These are phyloP conservation scores for Enteromius fasciolatus DNA, from an alignment of 2,797 vertebrate species.

Conservation along the genomic window DNA sequence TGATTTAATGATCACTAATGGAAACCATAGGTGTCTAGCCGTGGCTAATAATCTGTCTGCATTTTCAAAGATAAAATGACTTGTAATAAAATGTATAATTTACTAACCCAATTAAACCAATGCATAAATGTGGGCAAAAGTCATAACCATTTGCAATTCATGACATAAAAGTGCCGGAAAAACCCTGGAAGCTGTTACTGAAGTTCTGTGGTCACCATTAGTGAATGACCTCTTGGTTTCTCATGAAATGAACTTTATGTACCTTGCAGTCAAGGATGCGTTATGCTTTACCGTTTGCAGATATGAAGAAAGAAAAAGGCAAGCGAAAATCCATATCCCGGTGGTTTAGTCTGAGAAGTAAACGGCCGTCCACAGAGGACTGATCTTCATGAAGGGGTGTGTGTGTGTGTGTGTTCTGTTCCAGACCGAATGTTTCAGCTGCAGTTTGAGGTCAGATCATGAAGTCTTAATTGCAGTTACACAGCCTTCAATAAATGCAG, in stretches of 20 bases:
- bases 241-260: slow-evolving; percentile 10
- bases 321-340: slow-evolving; percentile 75
- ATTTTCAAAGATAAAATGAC: slow-evolving; percentile 58
- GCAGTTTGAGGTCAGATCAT: slow-evolving; percentile 6
- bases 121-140: slow-evolving; percentile 66
- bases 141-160: slow-evolving; percentile 76
- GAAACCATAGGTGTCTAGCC: slow-evolving; percentile 68
- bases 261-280: neutral
- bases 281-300: slow-evolving; percentile 56
- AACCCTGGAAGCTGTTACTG: slow-evolving; percentile 59
- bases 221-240: slow-evolving; percentile 21
- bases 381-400: slow-evolving; percentile 51
- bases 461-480: slow-evolving; percentile 17
- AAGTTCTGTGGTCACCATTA: slow-evolving; percentile 51
- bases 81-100: slow-evolving; percentile 73
- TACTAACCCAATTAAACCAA: slow-evolving; percentile 70
- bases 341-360: slow-evolving; percentile 70
- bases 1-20: slow-evolving; percentile 76
- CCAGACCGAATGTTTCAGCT: slow-evolving; percentile 6
- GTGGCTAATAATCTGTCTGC: slow-evolving; percentile 50
- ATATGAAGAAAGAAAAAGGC: slow-evolving; percentile 75
- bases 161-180: slow-evolving; percentile 54
- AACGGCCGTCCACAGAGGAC: slow-evolving; percentile 61
- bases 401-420: slow-evolving; percentile 34
- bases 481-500: neutral